Conservation (phyloP, 2,888 invertebrate genomes). For the Meiosimyza platycephala region DNA sequence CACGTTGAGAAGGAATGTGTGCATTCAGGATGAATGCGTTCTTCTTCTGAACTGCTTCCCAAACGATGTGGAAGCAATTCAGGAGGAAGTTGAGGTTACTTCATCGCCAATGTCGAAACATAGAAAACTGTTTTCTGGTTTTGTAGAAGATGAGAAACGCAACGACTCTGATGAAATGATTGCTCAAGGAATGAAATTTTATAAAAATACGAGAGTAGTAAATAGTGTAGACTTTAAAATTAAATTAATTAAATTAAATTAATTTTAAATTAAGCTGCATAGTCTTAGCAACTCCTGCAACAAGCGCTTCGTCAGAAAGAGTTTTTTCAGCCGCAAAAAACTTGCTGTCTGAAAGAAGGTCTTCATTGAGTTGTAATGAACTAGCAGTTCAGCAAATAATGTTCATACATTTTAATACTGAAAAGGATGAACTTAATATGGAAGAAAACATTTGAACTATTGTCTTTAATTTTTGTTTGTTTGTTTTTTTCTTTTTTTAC, state of each 20-base stretch:
- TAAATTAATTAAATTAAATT: slow-evolving; percentile 18
- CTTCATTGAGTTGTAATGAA: too few relatives aligned
- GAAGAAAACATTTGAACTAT: too few relatives aligned
- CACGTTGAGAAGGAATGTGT: slow-evolving; percentile 21
- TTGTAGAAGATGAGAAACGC: neutral
- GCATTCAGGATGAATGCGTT: slow-evolving; percentile 24
- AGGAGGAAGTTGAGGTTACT: neutral
- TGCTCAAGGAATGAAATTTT: neutral
- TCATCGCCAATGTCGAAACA: neutral
- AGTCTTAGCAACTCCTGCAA: too few relatives aligned
- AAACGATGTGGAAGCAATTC: neutral
- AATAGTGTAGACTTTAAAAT: slow-evolving; percentile 16
- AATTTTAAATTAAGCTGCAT: neutral
- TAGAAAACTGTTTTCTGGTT: neutral
- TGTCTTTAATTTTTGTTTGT: too few relatives aligned
- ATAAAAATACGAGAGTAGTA: slow-evolving; percentile 26
- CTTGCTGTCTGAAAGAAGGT: too few relatives aligned
- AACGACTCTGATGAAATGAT: neutral
- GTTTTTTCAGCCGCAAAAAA: too few relatives aligned
- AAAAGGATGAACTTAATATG: too few relatives aligned
- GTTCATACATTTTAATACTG: too few relatives aligned
- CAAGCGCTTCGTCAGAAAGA: too few relatives aligned
- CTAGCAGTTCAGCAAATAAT: too few relatives aligned
- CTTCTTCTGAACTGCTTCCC: neutral
- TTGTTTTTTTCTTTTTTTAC: too few relatives aligned